phyloP scores from a whole-genome alignment of 2,797 vertebrate species.

The Melanotaenia parkinsoni region DNA sequence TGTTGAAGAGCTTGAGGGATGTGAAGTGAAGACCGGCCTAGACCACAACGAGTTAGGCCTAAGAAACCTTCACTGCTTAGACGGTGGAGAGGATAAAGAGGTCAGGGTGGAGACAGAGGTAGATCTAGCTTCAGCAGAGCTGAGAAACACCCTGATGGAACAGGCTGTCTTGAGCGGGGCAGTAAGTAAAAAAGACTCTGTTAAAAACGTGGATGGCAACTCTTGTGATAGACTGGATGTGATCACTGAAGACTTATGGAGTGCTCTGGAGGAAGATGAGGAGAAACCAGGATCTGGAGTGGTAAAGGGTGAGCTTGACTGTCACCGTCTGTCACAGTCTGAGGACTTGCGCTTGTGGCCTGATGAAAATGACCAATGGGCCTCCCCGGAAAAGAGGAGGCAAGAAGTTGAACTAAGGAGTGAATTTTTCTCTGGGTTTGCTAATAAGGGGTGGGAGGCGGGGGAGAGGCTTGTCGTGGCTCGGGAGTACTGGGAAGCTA shows the following conservation, averaged over 20 bases:
- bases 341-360: conserved; percentile 77
- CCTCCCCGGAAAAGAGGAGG: conserved; percentile 75
- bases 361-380: conserved; percentile 85
- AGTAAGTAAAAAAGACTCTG: conserved; percentile 33
- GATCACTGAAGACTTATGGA: conserved; percentile 78
- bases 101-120: conserved; percentile 68
- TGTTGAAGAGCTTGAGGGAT: conserved; percentile 37
- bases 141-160: conserved; percentile 71
- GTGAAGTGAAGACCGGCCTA: conserved; percentile 40
- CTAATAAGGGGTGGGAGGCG: conserved; percentile 73
- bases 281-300: conserved; percentile 43
- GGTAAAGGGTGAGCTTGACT: conserved; percentile 77
- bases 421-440: conserved; percentile 78
- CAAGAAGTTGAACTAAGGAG: conserved; percentile 76
- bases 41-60: conserved; percentile 82
- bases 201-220: conserved; percentile 44
- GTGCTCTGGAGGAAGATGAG: conserved; percentile 70
- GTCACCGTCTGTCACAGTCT: conserved; percentile 72
- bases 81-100: conserved; percentile 59
- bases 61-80: conserved; percentile 74
- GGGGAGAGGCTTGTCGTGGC: conserved; percentile 72
- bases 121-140: conserved; percentile 73
- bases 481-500: conserved; percentile 80
- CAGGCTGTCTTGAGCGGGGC: conserved; percentile 66
- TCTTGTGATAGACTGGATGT: conserved; percentile 67